Conservation (phyloP, 2,797 vertebrate species). For the Clamator glandarius region DNA sequence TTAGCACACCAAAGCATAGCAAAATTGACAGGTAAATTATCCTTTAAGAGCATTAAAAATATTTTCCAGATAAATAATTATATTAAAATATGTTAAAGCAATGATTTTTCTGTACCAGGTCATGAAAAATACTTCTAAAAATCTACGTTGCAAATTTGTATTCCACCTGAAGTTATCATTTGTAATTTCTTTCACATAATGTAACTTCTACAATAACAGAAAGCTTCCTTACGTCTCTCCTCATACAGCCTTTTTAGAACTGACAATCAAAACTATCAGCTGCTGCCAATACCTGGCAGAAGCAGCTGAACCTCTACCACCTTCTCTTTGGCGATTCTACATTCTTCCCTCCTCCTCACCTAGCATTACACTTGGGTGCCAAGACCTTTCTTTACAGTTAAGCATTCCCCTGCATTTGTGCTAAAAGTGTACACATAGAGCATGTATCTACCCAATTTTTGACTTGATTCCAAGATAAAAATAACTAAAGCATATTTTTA, state of each 20-base stretch:
- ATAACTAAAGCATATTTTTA: background rate
- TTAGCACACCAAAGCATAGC: conserved; percentile 68
- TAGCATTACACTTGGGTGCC: background rate
- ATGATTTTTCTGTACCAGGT: conserved; percentile 43
- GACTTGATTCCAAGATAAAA: background rate
- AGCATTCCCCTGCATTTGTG: background rate
- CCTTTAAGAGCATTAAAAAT: conserved; percentile 73
- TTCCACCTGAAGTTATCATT: conserved; percentile 45
- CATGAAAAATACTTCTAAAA: conserved; percentile 58
- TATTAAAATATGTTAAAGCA: conserved; percentile 58
- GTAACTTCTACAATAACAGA: background rate
- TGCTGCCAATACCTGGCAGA: background rate
- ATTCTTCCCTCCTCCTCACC: background rate
- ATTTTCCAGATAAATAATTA: conserved; percentile 70
- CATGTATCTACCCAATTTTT: background rate
- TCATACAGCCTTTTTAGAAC: background rate
- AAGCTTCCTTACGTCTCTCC: background rate
- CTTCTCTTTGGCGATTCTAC: conserved; percentile 4
- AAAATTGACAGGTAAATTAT: conserved; percentile 77
- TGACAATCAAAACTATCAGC: background rate
- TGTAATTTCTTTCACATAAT: background rate
- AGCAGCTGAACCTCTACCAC: background rate
- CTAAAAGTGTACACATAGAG: rapidly evolving
- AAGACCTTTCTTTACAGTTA: background rate
- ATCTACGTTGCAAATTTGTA: conserved; percentile 47